phyloP scores from a whole-genome alignment of 2,888 invertebrate species.

The Eupithecia pulchellata region DNA sequence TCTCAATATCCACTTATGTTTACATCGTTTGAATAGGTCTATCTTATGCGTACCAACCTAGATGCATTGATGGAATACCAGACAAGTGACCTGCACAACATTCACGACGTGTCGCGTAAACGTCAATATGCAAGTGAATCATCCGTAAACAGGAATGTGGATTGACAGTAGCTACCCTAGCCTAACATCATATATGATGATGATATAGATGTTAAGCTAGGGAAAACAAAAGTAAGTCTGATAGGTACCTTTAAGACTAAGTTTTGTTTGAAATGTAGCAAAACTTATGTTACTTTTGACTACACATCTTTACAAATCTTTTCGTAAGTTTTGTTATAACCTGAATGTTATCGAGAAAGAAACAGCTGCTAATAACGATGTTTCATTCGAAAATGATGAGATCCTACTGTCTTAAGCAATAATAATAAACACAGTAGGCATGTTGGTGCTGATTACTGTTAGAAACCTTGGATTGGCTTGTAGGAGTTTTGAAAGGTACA shows the following conservation, averaged over 20 bases:
- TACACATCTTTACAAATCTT: too few species aligned
- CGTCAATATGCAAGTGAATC: conserved; percentile 41
- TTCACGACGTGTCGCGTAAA: conserved; percentile 35
- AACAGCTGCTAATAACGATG: neutral
- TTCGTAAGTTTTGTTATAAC: neutral
- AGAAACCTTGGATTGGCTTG: conserved; percentile 49
- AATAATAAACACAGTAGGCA: conserved; percentile 2
- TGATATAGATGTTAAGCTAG: neutral
- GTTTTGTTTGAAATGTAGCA: too few species aligned
- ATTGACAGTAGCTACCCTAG: conserved; percentile 20
- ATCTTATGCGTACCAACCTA: conserved; percentile 13
- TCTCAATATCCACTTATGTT: neutral
- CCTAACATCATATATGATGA: too few species aligned
- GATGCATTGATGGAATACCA: conserved; percentile 29
- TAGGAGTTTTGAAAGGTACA: conserved; percentile 32
- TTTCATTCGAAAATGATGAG: neutral
- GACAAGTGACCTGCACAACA: conserved; percentile 29
- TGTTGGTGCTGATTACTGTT: neutral
- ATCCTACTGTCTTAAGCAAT: neutral
- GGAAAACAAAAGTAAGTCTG: neutral
- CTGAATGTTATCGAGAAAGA: neutral
- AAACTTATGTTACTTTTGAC: too few species aligned
- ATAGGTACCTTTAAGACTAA: neutral
- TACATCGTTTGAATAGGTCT: neutral
- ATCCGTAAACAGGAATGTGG: conserved; percentile 41